Conservation (phyloP, 2,797 vertebrate species). For the Anguilla anguilla region DNA sequence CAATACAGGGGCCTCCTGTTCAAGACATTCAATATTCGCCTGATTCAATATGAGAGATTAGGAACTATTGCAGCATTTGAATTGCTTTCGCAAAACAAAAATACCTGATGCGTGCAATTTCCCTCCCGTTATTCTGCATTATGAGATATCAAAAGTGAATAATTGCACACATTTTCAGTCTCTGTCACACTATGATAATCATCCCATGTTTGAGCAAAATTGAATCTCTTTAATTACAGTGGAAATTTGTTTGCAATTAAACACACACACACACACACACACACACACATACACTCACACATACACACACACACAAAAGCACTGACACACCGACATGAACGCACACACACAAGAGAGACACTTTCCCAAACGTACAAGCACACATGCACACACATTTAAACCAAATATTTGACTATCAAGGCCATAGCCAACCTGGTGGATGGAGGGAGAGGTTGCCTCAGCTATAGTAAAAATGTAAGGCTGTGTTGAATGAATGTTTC, state of each 20-base stretch:
- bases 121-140: background rate
- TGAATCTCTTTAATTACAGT: background rate
- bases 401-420: no score
- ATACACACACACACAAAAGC: no score
- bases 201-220: background rate
- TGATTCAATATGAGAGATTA: slow-evolving; percentile 38
- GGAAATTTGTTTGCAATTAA: background rate
- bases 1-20: background rate
- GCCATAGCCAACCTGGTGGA: no score
- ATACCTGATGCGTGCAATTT: background rate
- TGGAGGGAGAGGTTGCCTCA: no score
- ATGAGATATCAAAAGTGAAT: background rate
- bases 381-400: background rate
- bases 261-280: background rate
- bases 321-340: no score
- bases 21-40: slow-evolving; percentile 10
- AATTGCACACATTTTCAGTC: background rate
- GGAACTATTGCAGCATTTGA: slow-evolving; percentile 51
- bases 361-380: no score
- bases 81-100: background rate
- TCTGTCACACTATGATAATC: slow-evolving; percentile 1
- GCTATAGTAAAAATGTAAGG: no score
- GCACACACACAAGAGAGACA: no score
- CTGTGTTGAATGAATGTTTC: no score
- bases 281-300: background rate